These are phyloP conservation scores for Mixornis gularis DNA, from an alignment of 2,113 vertebrate species.

Conservation along the genomic window DNA sequence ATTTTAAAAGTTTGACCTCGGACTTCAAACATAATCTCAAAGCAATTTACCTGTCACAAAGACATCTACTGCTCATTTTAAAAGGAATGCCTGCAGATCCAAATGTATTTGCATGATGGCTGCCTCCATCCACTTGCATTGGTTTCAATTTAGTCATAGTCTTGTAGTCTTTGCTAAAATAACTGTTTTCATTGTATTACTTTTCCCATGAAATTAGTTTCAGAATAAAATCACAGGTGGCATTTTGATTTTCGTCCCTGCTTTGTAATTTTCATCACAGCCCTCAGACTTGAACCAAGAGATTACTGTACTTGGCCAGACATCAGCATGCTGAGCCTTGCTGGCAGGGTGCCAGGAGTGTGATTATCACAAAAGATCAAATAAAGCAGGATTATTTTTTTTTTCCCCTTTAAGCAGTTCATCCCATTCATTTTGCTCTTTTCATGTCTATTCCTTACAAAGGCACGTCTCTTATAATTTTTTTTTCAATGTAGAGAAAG, in stretches of 20 bases:
- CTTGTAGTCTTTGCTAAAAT: slow-evolving; percentile 29
- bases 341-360: slow-evolving; percentile 10
- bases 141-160: slow-evolving; percentile 41
- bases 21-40: slow-evolving; percentile 65
- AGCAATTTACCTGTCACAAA: slow-evolving; percentile 69
- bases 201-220: slow-evolving; percentile 42
- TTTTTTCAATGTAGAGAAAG: neutral
- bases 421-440: slow-evolving; percentile 53
- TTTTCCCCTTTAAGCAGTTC: neutral
- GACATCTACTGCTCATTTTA: slow-evolving; percentile 39
- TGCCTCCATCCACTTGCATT: neutral
- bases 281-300: slow-evolving; percentile 36
- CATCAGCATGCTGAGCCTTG: slow-evolving; percentile 6
- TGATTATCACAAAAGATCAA: slow-evolving; percentile 48
- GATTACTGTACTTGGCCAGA: slow-evolving; percentile 60
- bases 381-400: slow-evolving; percentile 7
- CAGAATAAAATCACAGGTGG: slow-evolving; percentile 64
- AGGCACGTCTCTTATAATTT: neutral
- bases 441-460: slow-evolving; percentile 3
- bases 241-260: slow-evolving; percentile 56
- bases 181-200: slow-evolving; percentile 14
- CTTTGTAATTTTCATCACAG: slow-evolving; percentile 61
- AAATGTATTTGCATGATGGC: slow-evolving; percentile 63
- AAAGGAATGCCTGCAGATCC: slow-evolving; percentile 52
- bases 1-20: slow-evolving; percentile 44